Base-by-base conservation (phyloP, 2,113 vertebrate genomes). In the Tragelaphus imberbis region DNA sequence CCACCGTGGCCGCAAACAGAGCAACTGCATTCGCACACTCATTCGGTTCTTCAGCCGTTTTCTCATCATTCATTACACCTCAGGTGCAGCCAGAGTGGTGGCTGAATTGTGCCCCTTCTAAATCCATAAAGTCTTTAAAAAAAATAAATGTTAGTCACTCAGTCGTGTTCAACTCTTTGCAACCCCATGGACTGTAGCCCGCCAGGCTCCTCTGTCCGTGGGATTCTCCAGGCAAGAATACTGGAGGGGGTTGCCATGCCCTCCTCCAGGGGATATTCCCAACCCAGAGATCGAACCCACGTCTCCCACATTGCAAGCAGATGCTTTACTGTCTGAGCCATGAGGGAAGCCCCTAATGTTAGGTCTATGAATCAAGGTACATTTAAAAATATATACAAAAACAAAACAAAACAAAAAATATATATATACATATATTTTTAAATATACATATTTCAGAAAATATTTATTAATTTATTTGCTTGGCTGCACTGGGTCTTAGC, bases 241-340 rank as follows among this genome's bases (percentile, higher is more conserved):
- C n/a, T 36, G 68, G 68, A 71, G n/a, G 19, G 68, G 68, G 1
- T 71, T 36, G n/a, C 65, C n/a, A 23, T 36, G n/a, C 19, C 17
- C 68, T 71, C n/a, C 65, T 71, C 68, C 68, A 71, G 68, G n/a
- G 65, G 19, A 71, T 36, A n/a, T 71, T 71, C n/a, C 68, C 65
- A 3, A 71, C 68, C 5, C 68, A 23, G 19, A n/a, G 68, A 40
- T 3, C 0, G 2, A 71, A 40, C n/a, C n/a, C 5, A 0, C 19
- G n/a, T 40, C 10, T 71, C 68, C 10, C 19, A 40, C 19, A 40
- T 21, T 71, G 68, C 68, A 71, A 19, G n/a, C 68, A 71, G 19
- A 40, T 40, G 40, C 68, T 71, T 40, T 40, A 40, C 68, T 71
- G n/a, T 71, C 68, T 71, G n/a, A 71, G 19, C 19, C n/a, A 40